Evolutionary conservation across 2,888 invertebrate species (phyloP), one percentile per base, ranked within the genome.

Genomic region (Tortricodes alternella): DNA sequence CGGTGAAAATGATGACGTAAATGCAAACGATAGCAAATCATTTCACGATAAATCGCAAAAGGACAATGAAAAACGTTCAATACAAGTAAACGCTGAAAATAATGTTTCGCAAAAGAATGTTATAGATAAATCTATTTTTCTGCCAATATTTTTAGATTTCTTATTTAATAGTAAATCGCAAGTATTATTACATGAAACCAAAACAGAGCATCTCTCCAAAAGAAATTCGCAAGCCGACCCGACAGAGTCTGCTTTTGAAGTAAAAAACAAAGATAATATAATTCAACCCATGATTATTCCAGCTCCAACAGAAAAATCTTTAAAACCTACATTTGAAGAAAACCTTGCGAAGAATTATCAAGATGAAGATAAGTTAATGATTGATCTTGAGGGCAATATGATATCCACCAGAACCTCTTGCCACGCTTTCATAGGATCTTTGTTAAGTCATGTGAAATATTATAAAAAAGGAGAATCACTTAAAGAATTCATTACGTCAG

Each of bases 381-480:
- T 90, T 49, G 89, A 89, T 71, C 71, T 89, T 53, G 83, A 82
- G 65, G 90, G 89, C 8, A 80, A 86, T 68, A 74, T 90, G 49
- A 73, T 90, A 50, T 85, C 86, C 18, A 83, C 88, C 13, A 67
- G 75, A 62, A 79, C 74, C 29, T 61, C 80, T 1, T 90, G 90
- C 29, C 90, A 90, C 65, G 86, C 89, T 3, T 89, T 90, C 60
- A 68, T 90, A 48, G 90, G 89, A 32, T 79, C 79, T 48, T 64
- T 89, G 43, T 88, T 87, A 60, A 84, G 70, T 62, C 81, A 85
- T 62, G 76, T 71, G 15, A 58, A 75, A 23, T 77, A 82, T 62
- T 72, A 78, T 48, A 69, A 62, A 38, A 62, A 70, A 44, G 71
- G 75, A 59, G 78, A 82, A 65, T 76, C 77, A 29, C 53, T 86